Evolutionary conservation across 2,888 invertebrate genomes (phyloP).

Genomic region (Chloromyia formosa): DNA sequence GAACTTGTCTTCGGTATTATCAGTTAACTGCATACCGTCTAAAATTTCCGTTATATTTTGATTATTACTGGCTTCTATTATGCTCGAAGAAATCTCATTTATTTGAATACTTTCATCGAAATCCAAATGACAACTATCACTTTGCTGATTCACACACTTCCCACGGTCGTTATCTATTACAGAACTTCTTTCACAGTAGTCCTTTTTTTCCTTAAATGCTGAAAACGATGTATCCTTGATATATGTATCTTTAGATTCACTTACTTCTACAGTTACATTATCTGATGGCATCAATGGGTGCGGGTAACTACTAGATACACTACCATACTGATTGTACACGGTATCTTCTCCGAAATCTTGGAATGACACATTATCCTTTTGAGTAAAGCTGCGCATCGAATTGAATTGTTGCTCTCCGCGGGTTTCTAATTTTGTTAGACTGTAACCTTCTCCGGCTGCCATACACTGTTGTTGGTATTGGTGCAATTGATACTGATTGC

Average conservation of each 20-base stretch:
- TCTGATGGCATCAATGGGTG: slow-evolving; percentile 27
- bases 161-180: slow-evolving; percentile 15
- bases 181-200: slow-evolving; percentile 24
- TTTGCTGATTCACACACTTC: not conserved
- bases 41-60: slow-evolving; percentile 50
- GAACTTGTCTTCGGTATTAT: not conserved
- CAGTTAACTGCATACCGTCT: slow-evolving; percentile 14
- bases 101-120: slow-evolving; percentile 69
- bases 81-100: slow-evolving; percentile 74
- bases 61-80: slow-evolving; percentile 64
- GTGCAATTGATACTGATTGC: slow-evolving; percentile 59
- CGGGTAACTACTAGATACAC: slow-evolving; percentile 47
- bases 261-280: slow-evolving; percentile 10
- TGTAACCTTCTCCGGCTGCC: slow-evolving; percentile 60
- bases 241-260: slow-evolving; percentile 9
- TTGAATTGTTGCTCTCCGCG: slow-evolving; percentile 54
- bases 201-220: slow-evolving; percentile 1
- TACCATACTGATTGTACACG: slow-evolving; percentile 45
- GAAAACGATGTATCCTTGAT: not conserved
- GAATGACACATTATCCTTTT: slow-evolving; percentile 40
- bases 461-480: slow-evolving; percentile 60
- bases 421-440: slow-evolving; percentile 62
- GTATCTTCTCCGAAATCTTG: slow-evolving; percentile 45
- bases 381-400: slow-evolving; percentile 15
- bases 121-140: slow-evolving; percentile 8